Base-by-base conservation (phyloP, 2,888 invertebrate species). In the Aelia acuminata region DNA sequence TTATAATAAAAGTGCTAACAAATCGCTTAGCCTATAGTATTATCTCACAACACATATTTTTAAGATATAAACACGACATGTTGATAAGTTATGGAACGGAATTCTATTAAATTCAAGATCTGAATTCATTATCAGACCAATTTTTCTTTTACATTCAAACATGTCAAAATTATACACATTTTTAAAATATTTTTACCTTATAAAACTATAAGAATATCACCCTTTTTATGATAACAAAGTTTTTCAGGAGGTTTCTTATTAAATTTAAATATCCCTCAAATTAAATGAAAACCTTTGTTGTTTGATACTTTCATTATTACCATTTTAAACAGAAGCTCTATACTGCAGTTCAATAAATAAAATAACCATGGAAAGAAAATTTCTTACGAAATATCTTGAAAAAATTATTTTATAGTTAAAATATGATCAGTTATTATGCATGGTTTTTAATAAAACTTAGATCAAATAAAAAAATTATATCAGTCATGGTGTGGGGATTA, bases 171-270 rank as follows among this genome's bases (percentile, higher is more conserved):
- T 53, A 87, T 84, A 80, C 70, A 50, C 57, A 57, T 57, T 49
- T 89, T 88, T 85, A 63, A 75, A 88, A 88, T 87, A 85, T 85
- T 48, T 84, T 47, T 84, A 26, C 53, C 85, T 88, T 89, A 89
- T 31, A 89, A 89, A 89, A 89, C 89, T 88, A 89, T 88, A 89
- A 89, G 89, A 88, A 89, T 89, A 89, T 88, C 89, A 89, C 88
- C 75, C 63, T 49, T 84, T 87, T 31, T 87, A 87, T 75, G 35
- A 70, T 35, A 89, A 87, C 57, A 89, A 87, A 39, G 80, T 84
- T 84, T 84, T 57, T n/a, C n/a, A 80, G 43, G 43, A 80, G 80
- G 80, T 80, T 43, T 43, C 22, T 80, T 80, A 43, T 80, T 80
- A 43, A 80, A 39, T 80, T 80, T 80, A 80, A 43, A 80, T n/a